Base-by-base conservation (phyloP, 2,888 invertebrate genomes). In the Pediacus dermestoides region DNA sequence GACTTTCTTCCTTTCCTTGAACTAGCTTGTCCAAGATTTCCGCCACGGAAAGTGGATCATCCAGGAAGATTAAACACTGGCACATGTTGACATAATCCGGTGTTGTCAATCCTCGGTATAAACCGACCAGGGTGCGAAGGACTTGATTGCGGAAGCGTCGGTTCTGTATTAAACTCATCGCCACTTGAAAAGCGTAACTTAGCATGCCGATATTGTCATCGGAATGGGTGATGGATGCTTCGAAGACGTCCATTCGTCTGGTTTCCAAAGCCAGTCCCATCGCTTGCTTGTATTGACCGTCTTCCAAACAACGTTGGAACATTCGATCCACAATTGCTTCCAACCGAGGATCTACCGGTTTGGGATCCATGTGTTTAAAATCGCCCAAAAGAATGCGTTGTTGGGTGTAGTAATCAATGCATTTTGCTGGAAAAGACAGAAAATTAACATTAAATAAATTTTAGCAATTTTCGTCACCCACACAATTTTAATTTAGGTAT, bases 31-130 rank as follows among this genome's bases (percentile, higher is more conserved):
- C 93, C 4, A 97, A 74, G 44, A 96, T 85, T 68, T 92, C 88
- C 9, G 95, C 94, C 1, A 96, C 94, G 15, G 92, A 85, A 10
- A 87, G 71, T 0, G 95, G 89, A 70, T 96, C 94, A 66, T 97
- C 95, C 30, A 97, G 73, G 68, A 95, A 96, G 53, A 97, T 97
- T 39, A 96, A 78, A 67, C 96, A 97, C 72, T 97, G 92, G 60
- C 94, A 94, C 87, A 99, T 95, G 68, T 91, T 96, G 10, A 99
- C 95, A 68, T 94, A 97, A 68, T 99, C 97, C 0, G 97, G 94
- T 15, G 89, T 85, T 13, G 85, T 81, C 22, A 96, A 75, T 37
- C 88, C 87, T 51, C 88, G 78, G 68, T 97, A 99, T 1, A 99
- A 75, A 35, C 82, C 85, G 3, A 97, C 94, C 37, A 99, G 74